These are phyloP conservation scores for Lasioglossum vierecki DNA, from an alignment of 2,888 invertebrate genomes.

Conservation along the genomic window DNA sequence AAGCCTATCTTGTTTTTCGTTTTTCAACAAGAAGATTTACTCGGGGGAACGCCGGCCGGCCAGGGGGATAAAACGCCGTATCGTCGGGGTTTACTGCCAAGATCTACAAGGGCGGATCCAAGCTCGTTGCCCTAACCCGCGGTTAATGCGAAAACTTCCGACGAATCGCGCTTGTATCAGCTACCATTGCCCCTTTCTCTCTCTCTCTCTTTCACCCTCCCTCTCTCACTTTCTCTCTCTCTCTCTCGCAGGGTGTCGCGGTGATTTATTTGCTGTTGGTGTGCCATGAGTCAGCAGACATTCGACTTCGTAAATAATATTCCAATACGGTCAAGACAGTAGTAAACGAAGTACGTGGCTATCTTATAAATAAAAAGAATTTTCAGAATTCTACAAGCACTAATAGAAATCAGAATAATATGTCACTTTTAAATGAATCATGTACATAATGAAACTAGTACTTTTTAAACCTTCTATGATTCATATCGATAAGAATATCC, in stretches of 20 bases:
- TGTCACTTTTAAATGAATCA: not conserved
- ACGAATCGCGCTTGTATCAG: slow-evolving; percentile 23
- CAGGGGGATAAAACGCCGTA: slow-evolving; percentile 27
- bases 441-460: not conserved
- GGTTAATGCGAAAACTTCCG: slow-evolving; percentile 50
- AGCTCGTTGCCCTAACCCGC: slow-evolving; percentile 13
- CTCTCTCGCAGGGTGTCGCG: not conserved
- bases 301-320: not conserved
- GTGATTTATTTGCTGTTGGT: slow-evolving; percentile 6
- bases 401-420: not conserved
- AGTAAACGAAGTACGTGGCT: not conserved
- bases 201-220: not conserved
- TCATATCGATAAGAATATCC: too few relatives aligned
- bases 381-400: not conserved
- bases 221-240: not conserved
- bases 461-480: not conserved
- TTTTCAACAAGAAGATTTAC: slow-evolving; percentile 40
- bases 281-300: slow-evolving; percentile 5
- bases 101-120: slow-evolving; percentile 20
- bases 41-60: not conserved
- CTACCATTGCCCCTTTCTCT: not conserved
- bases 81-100: slow-evolving; percentile 27
- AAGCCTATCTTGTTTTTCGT: slow-evolving; percentile 36
- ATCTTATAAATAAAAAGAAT: not conserved
- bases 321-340: not conserved